Percentiles rank a stretch among this genome's conserved stretches.
Evolutionary conservation across 2,888 invertebrate genomes (phyloP).

Genomic region (Petrolisthes manimaculis): DNA sequence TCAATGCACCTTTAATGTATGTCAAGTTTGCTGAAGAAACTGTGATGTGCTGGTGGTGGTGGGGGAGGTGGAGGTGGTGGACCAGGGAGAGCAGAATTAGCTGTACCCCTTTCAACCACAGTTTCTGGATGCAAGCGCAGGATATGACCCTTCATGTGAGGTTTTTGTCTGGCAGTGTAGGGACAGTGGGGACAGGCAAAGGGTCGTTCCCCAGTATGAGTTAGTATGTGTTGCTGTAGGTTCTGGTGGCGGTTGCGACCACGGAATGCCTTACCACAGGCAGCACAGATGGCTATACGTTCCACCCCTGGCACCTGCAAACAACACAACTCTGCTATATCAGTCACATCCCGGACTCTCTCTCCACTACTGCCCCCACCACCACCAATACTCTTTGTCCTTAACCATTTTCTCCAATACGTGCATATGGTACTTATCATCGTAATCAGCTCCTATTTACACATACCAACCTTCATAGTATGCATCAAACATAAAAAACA

Average conservation of each 20-base stretch:
- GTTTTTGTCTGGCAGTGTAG: slow-evolving; percentile 60
- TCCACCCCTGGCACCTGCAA: slow-evolving; percentile 53
- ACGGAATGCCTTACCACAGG: slow-evolving; percentile 56
- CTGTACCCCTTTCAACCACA: background rate
- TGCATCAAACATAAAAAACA: too few relatives aligned
- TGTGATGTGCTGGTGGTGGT: too few relatives aligned
- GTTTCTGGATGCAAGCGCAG: slow-evolving; percentile 53
- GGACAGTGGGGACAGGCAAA: slow-evolving; percentile 58
- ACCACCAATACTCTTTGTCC: background rate
- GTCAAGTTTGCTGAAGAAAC: too few relatives aligned
- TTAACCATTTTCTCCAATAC: background rate
- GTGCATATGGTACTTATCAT: background rate
- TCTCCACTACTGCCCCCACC: background rate
- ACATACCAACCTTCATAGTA: too few relatives aligned
- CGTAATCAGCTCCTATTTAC: too few relatives aligned
- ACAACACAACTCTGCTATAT: slow-evolving; percentile 53
- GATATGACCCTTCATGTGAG: slow-evolving; percentile 62
- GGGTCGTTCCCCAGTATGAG: slow-evolving; percentile 59
- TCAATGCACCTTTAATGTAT: slow-evolving; percentile 9
- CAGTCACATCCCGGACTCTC: slow-evolving; percentile 27
- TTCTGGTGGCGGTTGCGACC: slow-evolving; percentile 62
- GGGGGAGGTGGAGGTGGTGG: background rate
- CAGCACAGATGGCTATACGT: slow-evolving; percentile 47
- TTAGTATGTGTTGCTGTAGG: slow-evolving; percentile 61
- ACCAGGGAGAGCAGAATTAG: background rate